Base-by-base conservation (phyloP, 2,888 invertebrate genomes). In the Argyra leucocephala region DNA sequence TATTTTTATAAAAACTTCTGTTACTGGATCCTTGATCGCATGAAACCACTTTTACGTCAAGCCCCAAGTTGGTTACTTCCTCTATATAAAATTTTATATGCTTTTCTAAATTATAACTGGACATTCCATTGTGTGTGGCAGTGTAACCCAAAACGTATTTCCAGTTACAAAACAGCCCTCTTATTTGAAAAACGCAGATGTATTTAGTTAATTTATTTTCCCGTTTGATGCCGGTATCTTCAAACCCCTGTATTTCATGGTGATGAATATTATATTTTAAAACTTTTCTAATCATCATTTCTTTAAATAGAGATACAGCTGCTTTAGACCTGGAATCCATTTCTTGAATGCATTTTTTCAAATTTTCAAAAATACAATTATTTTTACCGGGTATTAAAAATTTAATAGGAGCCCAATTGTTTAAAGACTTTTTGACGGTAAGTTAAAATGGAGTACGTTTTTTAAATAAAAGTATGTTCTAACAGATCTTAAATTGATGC, bases 201-300 rank as follows among this genome's bases (percentile, higher is more conserved):
- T 66, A 22, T 26, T 66, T 66, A 26, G 37, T 48, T 31, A 64
- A 57, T 58, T 26, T 62, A n/a, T n/a, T 37, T 18, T 57, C 62
- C 18, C 61, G 23, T 62, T 66, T 22, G 24, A 12, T n/a, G 21
- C 62, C 66, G 21, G 22, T 59, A 64, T 66, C 64, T 24, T 57
- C 62, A 62, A 66, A 66, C 18, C 66, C 66, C 57, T 61, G 48
- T 63, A 64, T 36, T 64, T 64, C 60, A 62, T 66, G 61, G 24
- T 64, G 31, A 36, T 61, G 24, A 18, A 61, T 57, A 64, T 66
- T 66, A 61, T 64, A 64, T 31, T 66, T 64, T 22, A 64, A 57
- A 15, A 61, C 65, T 62, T 48, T 66, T 60, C 61, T 64, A 9
- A 66, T 63, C 21, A 61, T 36, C 22, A 63, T 63, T 61, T 67